phyloP scores from a whole-genome alignment of 2,797 vertebrate species.

The Odontamblyopus lacepedii region DNA sequence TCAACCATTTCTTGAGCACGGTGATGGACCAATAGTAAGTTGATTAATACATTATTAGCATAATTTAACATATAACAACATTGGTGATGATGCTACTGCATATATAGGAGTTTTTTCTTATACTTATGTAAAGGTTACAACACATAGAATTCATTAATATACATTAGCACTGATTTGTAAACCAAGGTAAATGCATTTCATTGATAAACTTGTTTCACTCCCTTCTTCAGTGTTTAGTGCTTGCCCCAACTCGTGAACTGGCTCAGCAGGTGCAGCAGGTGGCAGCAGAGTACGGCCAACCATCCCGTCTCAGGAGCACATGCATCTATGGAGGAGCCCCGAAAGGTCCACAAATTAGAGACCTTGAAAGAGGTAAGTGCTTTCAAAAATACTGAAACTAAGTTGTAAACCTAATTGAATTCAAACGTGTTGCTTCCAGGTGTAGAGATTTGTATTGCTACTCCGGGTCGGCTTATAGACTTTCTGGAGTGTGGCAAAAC shows the following conservation, averaged over 20 bases:
- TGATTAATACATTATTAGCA: not conserved
- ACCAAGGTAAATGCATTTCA: not conserved
- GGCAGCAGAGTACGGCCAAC: conserved; percentile 93
- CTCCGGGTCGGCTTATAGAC: conserved; percentile 94
- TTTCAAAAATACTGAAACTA: not conserved
- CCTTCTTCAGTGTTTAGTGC: conserved; percentile 85
- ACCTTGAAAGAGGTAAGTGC: conserved; percentile 89
- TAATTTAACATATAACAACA: no score
- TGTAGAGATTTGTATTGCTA: conserved; percentile 98
- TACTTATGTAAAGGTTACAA: not conserved
- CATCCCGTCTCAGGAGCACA: conserved; percentile 93
- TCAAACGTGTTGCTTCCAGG: conserved; percentile 67
- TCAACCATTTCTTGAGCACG: conserved; percentile 94
- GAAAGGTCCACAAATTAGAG: conserved; percentile 95
- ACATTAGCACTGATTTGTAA: not conserved
- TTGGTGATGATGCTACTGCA: no score
- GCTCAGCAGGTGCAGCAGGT: conserved; percentile 98
- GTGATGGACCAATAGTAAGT: conserved; percentile 97
- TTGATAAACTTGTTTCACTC: not conserved
- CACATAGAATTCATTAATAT: not conserved
- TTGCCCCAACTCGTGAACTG: conserved; percentile 94
- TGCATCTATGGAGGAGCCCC: conserved; percentile 98
- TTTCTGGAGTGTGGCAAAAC: conserved; percentile 96
- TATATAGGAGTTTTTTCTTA: not conserved
- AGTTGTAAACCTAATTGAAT: not conserved